These are phyloP conservation scores for Cancer borealis DNA, from an alignment of 2,888 invertebrate species.

Conservation along the genomic window DNA sequence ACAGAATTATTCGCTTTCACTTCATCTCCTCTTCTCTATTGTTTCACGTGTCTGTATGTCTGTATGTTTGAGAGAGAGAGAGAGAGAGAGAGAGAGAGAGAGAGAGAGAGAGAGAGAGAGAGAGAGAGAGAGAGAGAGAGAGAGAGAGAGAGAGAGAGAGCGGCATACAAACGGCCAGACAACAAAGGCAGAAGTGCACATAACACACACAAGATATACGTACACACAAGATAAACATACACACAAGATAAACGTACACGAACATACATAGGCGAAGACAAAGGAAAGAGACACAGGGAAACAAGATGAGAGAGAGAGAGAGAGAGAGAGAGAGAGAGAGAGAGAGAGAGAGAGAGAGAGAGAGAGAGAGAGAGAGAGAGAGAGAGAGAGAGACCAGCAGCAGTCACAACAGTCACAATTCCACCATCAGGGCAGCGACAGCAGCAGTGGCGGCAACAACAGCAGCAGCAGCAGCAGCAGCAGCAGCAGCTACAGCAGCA, in stretches of 20 bases:
- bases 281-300: not conserved
- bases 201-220: not conserved
- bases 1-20: too few species aligned
- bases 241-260: not conserved
- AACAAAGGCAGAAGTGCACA: not conserved
- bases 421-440: too few species aligned
- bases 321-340: constrained; percentile 20
- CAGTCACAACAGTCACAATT: too few species aligned
- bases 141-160: constrained; percentile 20
- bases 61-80: not conserved
- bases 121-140: constrained; percentile 20
- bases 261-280: not conserved
- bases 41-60: too few species aligned
- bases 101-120: constrained; percentile 20
- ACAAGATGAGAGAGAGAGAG: not conserved
- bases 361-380: not conserved
- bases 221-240: not conserved
- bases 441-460: too few species aligned
- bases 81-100: constrained; percentile 11
- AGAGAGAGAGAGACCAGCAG: not conserved
- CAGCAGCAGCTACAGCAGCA: too few species aligned
- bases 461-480: too few species aligned
- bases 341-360: constrained; percentile 20
- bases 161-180: not conserved
- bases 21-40: too few species aligned